Percentiles rank a stretch among this genome's conserved stretches.
These are phyloP conservation scores for Helicolenus hilgendorfi DNA, from an alignment of 2,797 vertebrate species.

Conservation along the genomic window DNA sequence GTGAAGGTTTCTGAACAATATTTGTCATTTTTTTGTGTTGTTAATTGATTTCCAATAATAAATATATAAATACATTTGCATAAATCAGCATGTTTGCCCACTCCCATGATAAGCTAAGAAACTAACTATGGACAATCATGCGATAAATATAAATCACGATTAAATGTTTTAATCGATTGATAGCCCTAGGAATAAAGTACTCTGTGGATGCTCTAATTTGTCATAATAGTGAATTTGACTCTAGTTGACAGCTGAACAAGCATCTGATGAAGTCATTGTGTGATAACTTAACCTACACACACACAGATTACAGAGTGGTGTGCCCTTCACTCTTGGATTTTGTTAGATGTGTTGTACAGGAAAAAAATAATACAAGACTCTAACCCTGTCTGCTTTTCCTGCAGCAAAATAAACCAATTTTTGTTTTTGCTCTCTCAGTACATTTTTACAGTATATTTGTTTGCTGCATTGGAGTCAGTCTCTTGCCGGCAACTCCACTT, in stretches of 20 bases:
- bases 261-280: not conserved
- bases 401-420: not conserved
- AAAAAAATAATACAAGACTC: not conserved
- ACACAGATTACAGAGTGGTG: not conserved
- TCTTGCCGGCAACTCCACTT: not conserved
- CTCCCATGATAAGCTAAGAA: too few relatives aligned
- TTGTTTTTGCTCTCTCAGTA: not conserved
- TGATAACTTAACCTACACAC: not conserved
- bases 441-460: not conserved
- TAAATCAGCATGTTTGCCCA: too few relatives aligned
- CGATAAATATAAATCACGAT: too few relatives aligned
- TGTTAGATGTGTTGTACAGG: not conserved
- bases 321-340: not conserved
- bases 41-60: too few relatives aligned
- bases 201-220: not conserved
- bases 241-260: not conserved
- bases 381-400: not conserved
- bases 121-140: too few relatives aligned
- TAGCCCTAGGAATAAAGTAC: not conserved
- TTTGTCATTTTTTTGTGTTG: too few relatives aligned
- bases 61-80: too few relatives aligned
- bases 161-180: too few relatives aligned
- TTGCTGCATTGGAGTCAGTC: not conserved
- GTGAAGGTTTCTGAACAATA: too few relatives aligned
- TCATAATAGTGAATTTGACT: not conserved